Evolutionary conservation across 2,797 vertebrate genomes (phyloP), one percentile per base, ranked within the genome.

Genomic region (Syncerus caffer): DNA sequence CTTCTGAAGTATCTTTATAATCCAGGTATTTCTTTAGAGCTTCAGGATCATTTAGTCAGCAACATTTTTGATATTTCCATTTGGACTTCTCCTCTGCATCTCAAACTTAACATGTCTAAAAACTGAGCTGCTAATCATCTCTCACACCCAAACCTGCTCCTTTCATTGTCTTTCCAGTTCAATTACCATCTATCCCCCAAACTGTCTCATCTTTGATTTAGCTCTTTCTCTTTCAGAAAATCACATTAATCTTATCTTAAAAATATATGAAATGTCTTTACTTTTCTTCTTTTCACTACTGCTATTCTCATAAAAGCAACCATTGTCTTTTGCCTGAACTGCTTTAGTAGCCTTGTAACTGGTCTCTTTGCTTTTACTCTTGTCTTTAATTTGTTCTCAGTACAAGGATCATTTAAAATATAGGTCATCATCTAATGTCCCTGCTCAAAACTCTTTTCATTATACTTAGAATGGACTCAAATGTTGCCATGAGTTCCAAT

Each of bases 321-420:
- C 4, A 23, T 76, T 62, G 50, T 29, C 45, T 50, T 45, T 71
- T 78, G n/a, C 45, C 67, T 74, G n/a, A 13, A 55, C 14, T 62
- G 25, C n/a, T 25, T 47, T 9, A 74, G 3, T 23, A 55, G 42
- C 13, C 67, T 91, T 90, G n/a, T 80, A 19, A 53, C 19, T 87
- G 50, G 11, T 50, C 23, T 89, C 42, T 51, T 90, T 93, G 83
- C 14, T 62, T 94, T 95, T 38, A 38, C 8, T 80, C 57, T 84
- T 88, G 23, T 15, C 2, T 88, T 85, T 51, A 45, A 19, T 95
- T 7, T 91, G 6, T 90, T 82, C 34, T 94, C 34, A 84, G 21
- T 84, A 83, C 31, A 89, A 45, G 23, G 38, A 89, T 78, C 31
- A 31, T 90, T 96, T 64, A 80, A 94, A 93, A 93, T 89, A 17